phyloP scores from a whole-genome alignment of 2,797 vertebrate species.

The Sarcoramphus papa region DNA sequence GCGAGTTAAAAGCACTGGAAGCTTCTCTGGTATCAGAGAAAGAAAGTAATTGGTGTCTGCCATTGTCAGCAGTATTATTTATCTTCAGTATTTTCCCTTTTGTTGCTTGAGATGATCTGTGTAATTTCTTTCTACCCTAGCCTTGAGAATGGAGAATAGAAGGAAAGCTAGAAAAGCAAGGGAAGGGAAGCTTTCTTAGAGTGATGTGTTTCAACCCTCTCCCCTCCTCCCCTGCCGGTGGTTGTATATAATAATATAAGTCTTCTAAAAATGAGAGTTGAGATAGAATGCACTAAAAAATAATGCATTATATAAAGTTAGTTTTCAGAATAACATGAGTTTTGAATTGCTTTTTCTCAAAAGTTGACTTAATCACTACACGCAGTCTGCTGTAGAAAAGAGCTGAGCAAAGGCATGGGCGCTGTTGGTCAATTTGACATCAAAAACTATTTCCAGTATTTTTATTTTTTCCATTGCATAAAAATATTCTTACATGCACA shows the following conservation, averaged over 20 bases:
- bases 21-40: not conserved
- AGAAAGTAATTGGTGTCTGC: constrained; percentile 24
- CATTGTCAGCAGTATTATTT: constrained; percentile 5
- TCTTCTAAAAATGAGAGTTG: not conserved
- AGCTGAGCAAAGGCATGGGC: not conserved
- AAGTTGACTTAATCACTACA: constrained; percentile 33
- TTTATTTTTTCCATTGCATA: not conserved
- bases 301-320: constrained; percentile 34
- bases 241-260: not conserved
- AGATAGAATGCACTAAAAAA: constrained; percentile 20
- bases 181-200: not conserved
- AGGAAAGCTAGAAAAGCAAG: not conserved
- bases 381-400: not conserved
- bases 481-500: not conserved
- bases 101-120: not conserved
- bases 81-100: not conserved
- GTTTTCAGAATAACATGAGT: constrained; percentile 32
- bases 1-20: constrained; percentile 39
- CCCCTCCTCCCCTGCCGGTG: not conserved
- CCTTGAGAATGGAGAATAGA: not conserved
- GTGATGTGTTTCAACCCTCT: not conserved
- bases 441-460: not conserved
- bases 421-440: not conserved
- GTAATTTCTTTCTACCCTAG: constrained; percentile 21
- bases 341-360: constrained; percentile 29